phyloP scores from a whole-genome alignment of 2,797 vertebrate genomes.

The Xenops minutus region DNA sequence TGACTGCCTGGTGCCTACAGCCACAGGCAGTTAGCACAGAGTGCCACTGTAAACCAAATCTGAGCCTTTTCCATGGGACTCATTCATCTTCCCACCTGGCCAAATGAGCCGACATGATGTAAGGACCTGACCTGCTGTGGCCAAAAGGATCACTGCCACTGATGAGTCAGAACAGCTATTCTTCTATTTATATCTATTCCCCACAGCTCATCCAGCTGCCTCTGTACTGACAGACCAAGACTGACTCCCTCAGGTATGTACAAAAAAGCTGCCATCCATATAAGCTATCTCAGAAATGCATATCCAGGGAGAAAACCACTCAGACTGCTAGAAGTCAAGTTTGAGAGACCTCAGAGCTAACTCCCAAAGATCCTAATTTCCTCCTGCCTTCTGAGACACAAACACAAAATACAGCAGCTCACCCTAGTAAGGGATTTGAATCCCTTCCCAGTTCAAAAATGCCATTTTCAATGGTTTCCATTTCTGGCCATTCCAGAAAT shows the following conservation, averaged over 20 bases:
- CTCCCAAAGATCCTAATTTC: background rate
- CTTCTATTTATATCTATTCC: background rate
- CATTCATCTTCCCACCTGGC: background rate
- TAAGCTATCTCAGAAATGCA: background rate
- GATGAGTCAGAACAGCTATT: background rate
- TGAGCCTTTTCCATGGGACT: background rate
- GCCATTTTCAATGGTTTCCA: background rate
- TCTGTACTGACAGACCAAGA: background rate
- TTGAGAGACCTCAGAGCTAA: background rate
- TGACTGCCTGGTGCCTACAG: background rate
- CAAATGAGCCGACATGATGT: background rate
- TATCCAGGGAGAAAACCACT: background rate
- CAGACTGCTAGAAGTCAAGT: background rate
- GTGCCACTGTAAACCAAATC: background rate
- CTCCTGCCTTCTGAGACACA: background rate
- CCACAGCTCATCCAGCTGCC: background rate
- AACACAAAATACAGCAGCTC: background rate
- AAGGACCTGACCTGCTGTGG: background rate
- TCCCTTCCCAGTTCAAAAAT: background rate
- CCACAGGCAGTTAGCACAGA: accelerated
- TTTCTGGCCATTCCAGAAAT: background rate
- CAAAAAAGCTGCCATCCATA: background rate
- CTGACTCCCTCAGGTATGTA: background rate
- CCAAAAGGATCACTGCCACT: background rate
- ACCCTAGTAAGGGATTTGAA: background rate